Evolutionary conservation across 1,140 invertebrate genomes (phyloP).

Genomic region (Leucophenga varia): DNA sequence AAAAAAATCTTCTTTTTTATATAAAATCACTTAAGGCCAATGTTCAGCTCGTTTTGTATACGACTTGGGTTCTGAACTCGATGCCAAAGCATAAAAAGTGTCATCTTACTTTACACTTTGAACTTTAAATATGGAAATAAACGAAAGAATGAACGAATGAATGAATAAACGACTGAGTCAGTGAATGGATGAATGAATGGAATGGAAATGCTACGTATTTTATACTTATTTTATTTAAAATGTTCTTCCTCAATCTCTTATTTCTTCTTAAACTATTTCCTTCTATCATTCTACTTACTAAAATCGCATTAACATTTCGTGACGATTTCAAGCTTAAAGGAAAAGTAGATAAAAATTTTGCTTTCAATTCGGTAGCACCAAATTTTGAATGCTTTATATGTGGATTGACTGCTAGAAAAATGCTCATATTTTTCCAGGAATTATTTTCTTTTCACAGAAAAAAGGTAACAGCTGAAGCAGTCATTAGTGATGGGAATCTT

Average conservation of each 20-base stretch:
- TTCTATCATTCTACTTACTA: constrained; percentile 49
- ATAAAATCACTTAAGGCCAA: constrained; percentile 3
- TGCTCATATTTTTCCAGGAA: too few species aligned
- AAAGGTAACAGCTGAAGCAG: too few species aligned
- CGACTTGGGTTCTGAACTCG: too few species aligned
- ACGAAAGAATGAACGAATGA: constrained; percentile 26
- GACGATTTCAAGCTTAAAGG: constrained; percentile 47
- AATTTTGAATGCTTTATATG: too few species aligned
- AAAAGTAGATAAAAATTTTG: too few species aligned
- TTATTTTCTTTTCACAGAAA: too few species aligned
- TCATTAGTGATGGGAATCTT: too few species aligned
- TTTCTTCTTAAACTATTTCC: constrained; percentile 18
- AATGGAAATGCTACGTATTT: neutral
- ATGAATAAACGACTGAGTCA: constrained; percentile 28
- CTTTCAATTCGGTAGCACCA: too few species aligned
- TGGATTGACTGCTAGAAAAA: too few species aligned
- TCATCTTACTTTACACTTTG: neutral
- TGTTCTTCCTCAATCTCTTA: constrained; percentile 5
- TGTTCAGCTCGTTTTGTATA: too few species aligned
- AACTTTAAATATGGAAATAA: constrained; percentile 49
- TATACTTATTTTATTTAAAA: neutral
- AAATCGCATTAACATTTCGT: constrained; percentile 54
- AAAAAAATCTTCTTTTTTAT: constrained; percentile 20
- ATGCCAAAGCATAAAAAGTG: too few species aligned
- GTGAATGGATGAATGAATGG: constrained; percentile 11